A percentile compares a stretch with the other conserved stretches of the same genome.
Conservation (phyloP, 2,113 vertebrate species). For the Nothobranchius furzeri region DNA sequence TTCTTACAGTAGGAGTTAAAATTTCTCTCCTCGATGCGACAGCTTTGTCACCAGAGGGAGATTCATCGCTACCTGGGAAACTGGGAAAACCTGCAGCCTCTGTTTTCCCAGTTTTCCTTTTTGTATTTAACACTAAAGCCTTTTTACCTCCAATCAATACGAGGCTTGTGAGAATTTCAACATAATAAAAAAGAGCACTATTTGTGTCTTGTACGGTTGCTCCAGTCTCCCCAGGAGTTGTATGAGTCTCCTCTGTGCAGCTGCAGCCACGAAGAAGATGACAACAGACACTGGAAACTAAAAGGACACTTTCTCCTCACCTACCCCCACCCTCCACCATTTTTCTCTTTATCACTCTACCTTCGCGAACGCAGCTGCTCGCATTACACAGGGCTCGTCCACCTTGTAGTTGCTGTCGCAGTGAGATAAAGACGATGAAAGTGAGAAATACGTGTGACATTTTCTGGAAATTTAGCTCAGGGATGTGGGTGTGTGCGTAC, state of each 20-base stretch:
- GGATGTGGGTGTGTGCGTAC: conserved; percentile 5
- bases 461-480: conserved; percentile 47
- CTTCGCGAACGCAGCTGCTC: conserved; percentile 49
- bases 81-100: conserved; percentile 33
- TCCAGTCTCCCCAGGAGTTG: conserved; percentile 61
- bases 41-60: conserved; percentile 61
- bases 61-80: conserved; percentile 56
- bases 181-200: conserved; percentile 58
- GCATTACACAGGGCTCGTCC: conserved; percentile 63
- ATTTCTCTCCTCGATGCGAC: conserved; percentile 62
- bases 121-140: conserved; percentile 54
- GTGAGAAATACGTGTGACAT: conserved; percentile 57
- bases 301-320: conserved; percentile 55
- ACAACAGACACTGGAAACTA: conserved; percentile 64
- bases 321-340: conserved; percentile 8
- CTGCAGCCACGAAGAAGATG: conserved; percentile 50
- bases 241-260: conserved; percentile 29
- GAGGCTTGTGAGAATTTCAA: conserved; percentile 58
- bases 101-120: conserved; percentile 42
- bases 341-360: conserved; percentile 41
- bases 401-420: conserved; percentile 61
- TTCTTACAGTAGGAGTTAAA: conserved; percentile 67
- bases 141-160: conserved; percentile 66
- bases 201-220: conserved; percentile 17
- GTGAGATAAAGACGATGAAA: conserved; percentile 73